A percentile compares a stretch with the other conserved stretches of the same genome.
Conservation (phyloP, 92 coral and sea anemone genomes). For the Montipora capitata region DNA sequence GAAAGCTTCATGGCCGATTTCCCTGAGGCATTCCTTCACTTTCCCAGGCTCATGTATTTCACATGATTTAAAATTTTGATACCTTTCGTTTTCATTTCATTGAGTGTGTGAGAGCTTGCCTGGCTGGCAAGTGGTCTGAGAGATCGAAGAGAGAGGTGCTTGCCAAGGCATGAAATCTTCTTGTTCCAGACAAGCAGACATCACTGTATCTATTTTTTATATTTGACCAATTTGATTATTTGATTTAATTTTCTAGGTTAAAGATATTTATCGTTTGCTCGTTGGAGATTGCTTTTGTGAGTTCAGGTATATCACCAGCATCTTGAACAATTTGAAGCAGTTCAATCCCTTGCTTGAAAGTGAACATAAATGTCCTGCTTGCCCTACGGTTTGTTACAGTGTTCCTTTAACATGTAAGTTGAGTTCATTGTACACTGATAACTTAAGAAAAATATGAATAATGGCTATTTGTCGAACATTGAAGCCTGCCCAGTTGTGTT, state of each 20-base stretch:
- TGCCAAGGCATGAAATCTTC: no score
- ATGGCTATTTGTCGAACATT: background rate
- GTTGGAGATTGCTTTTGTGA: slow-evolving; percentile 59
- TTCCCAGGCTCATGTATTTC: no score
- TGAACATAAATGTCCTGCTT: slow-evolving; percentile 57
- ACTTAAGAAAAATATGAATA: background rate
- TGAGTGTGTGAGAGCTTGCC: no score
- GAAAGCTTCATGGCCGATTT: no score
- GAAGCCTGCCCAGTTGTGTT: no score
- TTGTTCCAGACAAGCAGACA: no score
- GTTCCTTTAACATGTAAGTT: background rate
- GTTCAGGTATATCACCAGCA: slow-evolving; percentile 46
- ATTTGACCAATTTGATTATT: background rate
- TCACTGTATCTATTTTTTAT: background rate
- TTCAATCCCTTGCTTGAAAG: slow-evolving; percentile 36
- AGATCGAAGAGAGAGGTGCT: no score
- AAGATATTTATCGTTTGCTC: slow-evolving; percentile 46
- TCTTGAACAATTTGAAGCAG: slow-evolving; percentile 28
- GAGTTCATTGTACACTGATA: no score
- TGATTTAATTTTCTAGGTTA: background rate
- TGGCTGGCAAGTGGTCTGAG: no score
- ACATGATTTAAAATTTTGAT: no score
- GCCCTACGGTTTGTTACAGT: slow-evolving; percentile 49
- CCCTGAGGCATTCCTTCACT: no score
- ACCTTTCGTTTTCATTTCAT: no score